These are phyloP conservation scores for Varecia variegata DNA, from an alignment of 2,797 vertebrate genomes.

Conservation along the genomic window DNA sequence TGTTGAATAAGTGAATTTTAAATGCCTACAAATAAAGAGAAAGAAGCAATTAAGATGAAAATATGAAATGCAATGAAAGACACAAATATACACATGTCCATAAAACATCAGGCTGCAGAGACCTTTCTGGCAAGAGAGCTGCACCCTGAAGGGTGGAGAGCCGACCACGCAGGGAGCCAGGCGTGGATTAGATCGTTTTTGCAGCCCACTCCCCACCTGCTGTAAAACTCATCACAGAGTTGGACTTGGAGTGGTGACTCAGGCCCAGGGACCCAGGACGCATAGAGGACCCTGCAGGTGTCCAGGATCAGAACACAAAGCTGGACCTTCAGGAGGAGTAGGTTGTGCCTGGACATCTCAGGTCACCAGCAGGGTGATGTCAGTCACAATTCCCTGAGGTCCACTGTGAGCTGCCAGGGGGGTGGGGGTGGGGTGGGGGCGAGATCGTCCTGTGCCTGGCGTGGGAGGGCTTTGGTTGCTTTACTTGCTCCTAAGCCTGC, in stretches of 20 bases:
- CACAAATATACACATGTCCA: background rate
- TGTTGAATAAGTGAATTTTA: background rate
- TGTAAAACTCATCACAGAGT: background rate
- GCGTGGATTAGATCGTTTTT: fast-evolving
- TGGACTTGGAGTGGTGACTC: background rate
- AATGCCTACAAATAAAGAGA: background rate
- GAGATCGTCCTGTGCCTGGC: background rate
- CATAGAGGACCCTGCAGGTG: background rate
- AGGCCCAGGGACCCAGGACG: background rate
- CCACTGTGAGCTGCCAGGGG: background rate
- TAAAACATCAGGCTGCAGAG: background rate
- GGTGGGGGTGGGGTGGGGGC: background rate
- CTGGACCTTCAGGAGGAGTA: background rate
- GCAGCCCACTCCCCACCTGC: background rate
- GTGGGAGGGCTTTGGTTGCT: background rate
- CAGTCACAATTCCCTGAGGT: background rate
- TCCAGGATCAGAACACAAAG: background rate
- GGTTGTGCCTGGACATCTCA: background rate
- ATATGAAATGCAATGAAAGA: background rate
- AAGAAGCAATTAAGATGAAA: background rate
- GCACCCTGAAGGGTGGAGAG: background rate
- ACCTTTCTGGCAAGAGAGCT: background rate
- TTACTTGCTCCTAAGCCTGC: background rate
- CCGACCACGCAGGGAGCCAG: fast-evolving
- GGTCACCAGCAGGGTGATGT: background rate